Evolutionary conservation across 2,797 vertebrate species (phyloP).

Genomic region (Spinus pinus): DNA sequence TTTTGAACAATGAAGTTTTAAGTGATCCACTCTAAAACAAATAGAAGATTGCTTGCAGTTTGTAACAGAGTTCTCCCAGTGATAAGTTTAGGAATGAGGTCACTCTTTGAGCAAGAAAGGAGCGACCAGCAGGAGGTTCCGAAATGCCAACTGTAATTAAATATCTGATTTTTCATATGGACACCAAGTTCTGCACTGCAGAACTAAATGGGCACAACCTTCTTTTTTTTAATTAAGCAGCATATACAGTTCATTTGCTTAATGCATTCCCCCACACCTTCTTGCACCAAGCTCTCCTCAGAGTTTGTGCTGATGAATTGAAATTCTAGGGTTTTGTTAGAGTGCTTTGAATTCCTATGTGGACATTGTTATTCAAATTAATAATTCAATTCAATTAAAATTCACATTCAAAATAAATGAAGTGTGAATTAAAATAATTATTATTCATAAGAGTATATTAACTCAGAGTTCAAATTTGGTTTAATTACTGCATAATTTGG

Average conservation of each 20-base stretch:
- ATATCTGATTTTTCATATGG: slow-evolving; percentile 46
- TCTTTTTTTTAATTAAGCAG: slow-evolving; percentile 11
- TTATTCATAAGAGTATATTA: not conserved
- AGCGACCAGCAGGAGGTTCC: slow-evolving; percentile 29
- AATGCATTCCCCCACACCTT: not conserved
- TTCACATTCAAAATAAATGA: slow-evolving; percentile 10
- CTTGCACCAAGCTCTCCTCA: not conserved
- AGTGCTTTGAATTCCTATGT: not conserved
- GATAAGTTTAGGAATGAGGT: slow-evolving; percentile 49
- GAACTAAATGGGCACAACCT: not conserved
- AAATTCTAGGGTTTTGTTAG: not conserved
- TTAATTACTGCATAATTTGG: slow-evolving; percentile 16
- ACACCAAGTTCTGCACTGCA: not conserved
- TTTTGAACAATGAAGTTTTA: slow-evolving; percentile 26
- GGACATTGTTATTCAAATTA: slow-evolving; percentile 39
- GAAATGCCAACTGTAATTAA: slow-evolving; percentile 54
- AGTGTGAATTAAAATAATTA: slow-evolving; percentile 18
- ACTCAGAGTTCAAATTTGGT: not conserved
- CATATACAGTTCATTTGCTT: slow-evolving; percentile 6
- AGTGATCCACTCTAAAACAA: not conserved
- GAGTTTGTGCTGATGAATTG: not conserved
- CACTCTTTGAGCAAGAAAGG: slow-evolving; percentile 41
- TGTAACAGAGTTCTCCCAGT: not conserved
- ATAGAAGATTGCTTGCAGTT: slow-evolving; percentile 26
- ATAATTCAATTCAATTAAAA: slow-evolving; percentile 12